Evolutionary conservation across 37 sponge, comb jelly and placozoan genomes (phyloP).

Genomic region (Chondrilla cf. caribensis): DNA sequence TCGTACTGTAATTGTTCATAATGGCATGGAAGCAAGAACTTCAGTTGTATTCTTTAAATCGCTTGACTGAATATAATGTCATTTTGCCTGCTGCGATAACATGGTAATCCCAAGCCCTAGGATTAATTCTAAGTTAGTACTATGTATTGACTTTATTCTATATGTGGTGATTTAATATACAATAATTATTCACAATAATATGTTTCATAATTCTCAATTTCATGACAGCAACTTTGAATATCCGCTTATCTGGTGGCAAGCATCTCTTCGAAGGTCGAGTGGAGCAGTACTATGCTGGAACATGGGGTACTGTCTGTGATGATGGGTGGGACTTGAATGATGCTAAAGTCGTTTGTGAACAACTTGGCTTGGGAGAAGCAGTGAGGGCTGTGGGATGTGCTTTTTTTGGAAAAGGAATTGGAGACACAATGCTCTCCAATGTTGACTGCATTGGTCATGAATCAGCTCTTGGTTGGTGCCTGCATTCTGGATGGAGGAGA

Average conservation of each 20-base stretch:
- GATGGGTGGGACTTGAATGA: slow-evolving; percentile 8
- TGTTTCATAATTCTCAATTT: too few species aligned
- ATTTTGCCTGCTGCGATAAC: too few species aligned
- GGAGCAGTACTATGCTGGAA: slow-evolving; percentile 24
- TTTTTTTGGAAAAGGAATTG: slow-evolving; percentile 2
- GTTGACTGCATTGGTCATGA: slow-evolving; percentile 18
- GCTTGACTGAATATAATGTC: too few species aligned
- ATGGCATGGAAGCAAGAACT: too few species aligned
- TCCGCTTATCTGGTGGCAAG: slow-evolving; percentile 2
- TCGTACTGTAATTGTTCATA: too few species aligned
- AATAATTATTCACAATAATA: too few species aligned
- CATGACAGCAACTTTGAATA: not conserved
- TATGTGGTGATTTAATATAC: too few species aligned
- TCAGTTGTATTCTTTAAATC: too few species aligned
- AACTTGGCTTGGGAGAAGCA: slow-evolving; percentile 21
- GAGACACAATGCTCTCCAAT: not conserved
- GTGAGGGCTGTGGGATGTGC: slow-evolving; percentile 8
- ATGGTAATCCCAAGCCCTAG: too few species aligned
- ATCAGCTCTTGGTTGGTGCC: slow-evolving; percentile 3
- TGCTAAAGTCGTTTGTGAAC: slow-evolving; percentile 28
- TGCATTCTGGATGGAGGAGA: not conserved
- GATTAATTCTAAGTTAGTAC: too few species aligned
- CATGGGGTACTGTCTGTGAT: slow-evolving; percentile 30
- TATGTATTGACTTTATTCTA: too few species aligned
- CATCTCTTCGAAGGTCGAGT: slow-evolving; percentile 14